Conservation (phyloP, 2,888 invertebrate genomes). For the Dascillus cervinus region DNA sequence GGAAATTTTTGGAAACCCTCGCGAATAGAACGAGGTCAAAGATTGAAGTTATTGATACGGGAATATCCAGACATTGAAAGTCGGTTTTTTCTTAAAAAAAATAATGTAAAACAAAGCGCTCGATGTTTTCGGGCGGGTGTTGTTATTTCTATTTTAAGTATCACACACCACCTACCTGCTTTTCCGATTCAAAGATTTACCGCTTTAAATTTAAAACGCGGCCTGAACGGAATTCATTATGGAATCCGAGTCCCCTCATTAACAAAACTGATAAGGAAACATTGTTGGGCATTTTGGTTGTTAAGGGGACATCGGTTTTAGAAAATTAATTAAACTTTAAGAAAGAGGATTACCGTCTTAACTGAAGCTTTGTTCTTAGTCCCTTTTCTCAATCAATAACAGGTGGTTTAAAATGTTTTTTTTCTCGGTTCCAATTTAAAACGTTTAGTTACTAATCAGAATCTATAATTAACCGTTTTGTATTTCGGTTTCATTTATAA, state of each 20-base stretch:
- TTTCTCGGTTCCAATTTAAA: no score
- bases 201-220: not conserved
- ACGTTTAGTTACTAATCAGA: no score
- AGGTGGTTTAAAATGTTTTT: slow-evolving; percentile 19
- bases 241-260: slow-evolving; percentile 23
- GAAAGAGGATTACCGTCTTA: slow-evolving; percentile 25
- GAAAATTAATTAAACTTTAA: slow-evolving; percentile 29
- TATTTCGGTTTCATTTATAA: no score
- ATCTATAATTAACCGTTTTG: no score
- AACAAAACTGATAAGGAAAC: slow-evolving; percentile 22
- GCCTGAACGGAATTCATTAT: slow-evolving; percentile 8
- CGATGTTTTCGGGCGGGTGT: no score
- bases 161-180: not conserved
- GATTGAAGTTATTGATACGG: slow-evolving; percentile 24
- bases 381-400: slow-evolving; percentile 21
- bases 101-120: no score
- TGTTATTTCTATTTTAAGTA: not conserved
- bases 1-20: no score
- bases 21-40: slow-evolving; percentile 21
- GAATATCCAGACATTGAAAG: slow-evolving; percentile 4
- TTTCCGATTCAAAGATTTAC: no score
- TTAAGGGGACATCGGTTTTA: slow-evolving; percentile 23
- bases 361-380: slow-evolving; percentile 17
- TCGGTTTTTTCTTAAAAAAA: no score
- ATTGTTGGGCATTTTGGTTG: slow-evolving; percentile 22